Percentiles rank a stretch among this genome's conserved stretches.
Conservation (phyloP, 2,888 invertebrate species). For the Busseola fusca region DNA sequence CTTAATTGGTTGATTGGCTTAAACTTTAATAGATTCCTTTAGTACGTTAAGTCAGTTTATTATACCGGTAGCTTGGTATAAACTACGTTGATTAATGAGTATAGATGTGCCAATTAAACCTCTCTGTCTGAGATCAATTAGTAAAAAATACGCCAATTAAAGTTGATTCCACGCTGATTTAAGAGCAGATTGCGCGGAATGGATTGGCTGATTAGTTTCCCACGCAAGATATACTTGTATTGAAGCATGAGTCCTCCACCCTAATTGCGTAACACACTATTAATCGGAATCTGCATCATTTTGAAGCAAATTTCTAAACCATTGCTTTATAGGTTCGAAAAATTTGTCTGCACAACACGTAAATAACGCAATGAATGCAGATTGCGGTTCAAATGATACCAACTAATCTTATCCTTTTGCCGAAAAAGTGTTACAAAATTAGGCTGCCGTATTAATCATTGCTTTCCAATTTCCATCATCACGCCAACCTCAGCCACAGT, state of each 20-base stretch:
- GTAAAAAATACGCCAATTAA: slow-evolving; percentile 48
- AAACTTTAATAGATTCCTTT: slow-evolving; percentile 52
- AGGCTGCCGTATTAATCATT: slow-evolving; percentile 3
- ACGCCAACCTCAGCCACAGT: slow-evolving; percentile 7
- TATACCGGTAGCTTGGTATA: slow-evolving; percentile 36
- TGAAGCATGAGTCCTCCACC: slow-evolving; percentile 2
- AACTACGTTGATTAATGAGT: slow-evolving; percentile 38
- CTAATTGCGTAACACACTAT: too few species aligned
- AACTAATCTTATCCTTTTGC: too few species aligned
- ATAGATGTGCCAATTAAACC: slow-evolving; percentile 55
- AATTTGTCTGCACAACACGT: too few species aligned
- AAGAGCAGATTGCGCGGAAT: slow-evolving; percentile 12
- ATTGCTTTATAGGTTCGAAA: too few species aligned
- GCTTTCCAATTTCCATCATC: background rate
- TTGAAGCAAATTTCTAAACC: too few species aligned
- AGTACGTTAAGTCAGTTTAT: slow-evolving; percentile 32
- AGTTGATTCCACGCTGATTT: slow-evolving; percentile 31
- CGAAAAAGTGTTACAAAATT: too few species aligned
- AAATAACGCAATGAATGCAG: too few species aligned
- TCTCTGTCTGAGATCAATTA: slow-evolving; percentile 39
- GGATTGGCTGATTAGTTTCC: slow-evolving; percentile 36
- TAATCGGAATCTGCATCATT: too few species aligned
- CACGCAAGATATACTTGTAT: slow-evolving; percentile 31
- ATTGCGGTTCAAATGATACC: too few species aligned
- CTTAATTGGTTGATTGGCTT: slow-evolving; percentile 49